phyloP scores from a whole-genome alignment of 2,888 invertebrate genomes.

The Oasisia sp. region DNA sequence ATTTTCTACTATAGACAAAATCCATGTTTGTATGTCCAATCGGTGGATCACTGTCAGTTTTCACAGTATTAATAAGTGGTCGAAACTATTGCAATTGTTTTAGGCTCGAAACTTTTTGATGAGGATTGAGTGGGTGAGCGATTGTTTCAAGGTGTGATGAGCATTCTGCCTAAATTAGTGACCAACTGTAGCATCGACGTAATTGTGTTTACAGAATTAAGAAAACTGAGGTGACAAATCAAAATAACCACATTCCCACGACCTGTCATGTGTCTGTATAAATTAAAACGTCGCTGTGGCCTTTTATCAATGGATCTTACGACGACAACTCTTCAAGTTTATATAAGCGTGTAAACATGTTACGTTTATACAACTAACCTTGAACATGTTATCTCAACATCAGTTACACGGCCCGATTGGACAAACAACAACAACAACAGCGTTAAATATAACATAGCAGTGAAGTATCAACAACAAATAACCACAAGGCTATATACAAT shows the following conservation, averaged over 20 bases:
- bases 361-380: neutral
- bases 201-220: neutral
- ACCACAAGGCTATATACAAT: too few relatives aligned
- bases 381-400: neutral
- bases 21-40: too few relatives aligned
- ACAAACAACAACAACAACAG: neutral
- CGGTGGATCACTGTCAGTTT: too few relatives aligned
- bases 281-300: neutral
- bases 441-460: neutral
- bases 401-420: neutral
- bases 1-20: too few relatives aligned
- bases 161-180: too few relatives aligned
- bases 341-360: neutral
- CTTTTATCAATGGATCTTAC: neutral
- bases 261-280: neutral
- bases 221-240: neutral
- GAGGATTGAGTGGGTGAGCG: too few relatives aligned
- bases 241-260: neutral
- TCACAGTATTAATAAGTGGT: too few relatives aligned
- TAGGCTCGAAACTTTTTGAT: too few relatives aligned
- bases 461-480: too few relatives aligned
- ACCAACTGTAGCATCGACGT: too few relatives aligned
- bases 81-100: too few relatives aligned
- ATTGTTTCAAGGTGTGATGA: too few relatives aligned
- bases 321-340: neutral